Evolutionary conservation across 1,140 invertebrate species (phyloP).

Genomic region (Saccostrea cuccullata): DNA sequence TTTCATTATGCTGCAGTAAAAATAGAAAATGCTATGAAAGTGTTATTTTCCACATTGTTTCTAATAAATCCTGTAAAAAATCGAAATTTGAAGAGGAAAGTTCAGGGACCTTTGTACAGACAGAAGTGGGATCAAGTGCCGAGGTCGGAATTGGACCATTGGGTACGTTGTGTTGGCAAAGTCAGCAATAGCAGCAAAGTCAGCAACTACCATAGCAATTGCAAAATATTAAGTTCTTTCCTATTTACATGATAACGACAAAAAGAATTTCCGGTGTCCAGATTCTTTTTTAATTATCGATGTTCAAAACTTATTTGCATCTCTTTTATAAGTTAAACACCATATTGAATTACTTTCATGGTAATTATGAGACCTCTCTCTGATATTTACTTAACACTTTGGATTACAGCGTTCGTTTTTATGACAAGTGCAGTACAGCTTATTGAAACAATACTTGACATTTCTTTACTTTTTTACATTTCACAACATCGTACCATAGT

Average conservation of each 20-base stretch:
- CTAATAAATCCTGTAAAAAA: no score
- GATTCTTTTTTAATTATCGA: not conserved
- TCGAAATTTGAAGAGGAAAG: not conserved
- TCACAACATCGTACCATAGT: not conserved
- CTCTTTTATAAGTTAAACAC: constrained; percentile 13
- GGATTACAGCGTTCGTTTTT: not conserved
- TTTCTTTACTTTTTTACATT: no score
- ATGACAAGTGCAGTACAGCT: not conserved
- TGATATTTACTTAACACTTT: constrained; percentile 9
- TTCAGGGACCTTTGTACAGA: no score
- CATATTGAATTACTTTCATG: not conserved
- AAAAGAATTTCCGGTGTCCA: not conserved
- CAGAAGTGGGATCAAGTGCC: not conserved
- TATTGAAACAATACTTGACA: not conserved
- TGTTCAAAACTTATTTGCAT: not conserved
- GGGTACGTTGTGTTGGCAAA: no score
- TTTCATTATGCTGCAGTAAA: no score
- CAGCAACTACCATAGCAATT: no score
- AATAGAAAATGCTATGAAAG: no score
- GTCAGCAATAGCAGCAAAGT: no score
- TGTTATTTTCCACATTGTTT: no score
- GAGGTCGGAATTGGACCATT: no score
- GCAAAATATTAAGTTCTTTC: not conserved
- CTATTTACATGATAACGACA: not conserved
- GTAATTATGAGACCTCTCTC: not conserved